Evolutionary conservation across 2,888 invertebrate genomes (phyloP), one percentile per base, ranked within the genome.

Genomic region (Eugnorisma glareosa): DNA sequence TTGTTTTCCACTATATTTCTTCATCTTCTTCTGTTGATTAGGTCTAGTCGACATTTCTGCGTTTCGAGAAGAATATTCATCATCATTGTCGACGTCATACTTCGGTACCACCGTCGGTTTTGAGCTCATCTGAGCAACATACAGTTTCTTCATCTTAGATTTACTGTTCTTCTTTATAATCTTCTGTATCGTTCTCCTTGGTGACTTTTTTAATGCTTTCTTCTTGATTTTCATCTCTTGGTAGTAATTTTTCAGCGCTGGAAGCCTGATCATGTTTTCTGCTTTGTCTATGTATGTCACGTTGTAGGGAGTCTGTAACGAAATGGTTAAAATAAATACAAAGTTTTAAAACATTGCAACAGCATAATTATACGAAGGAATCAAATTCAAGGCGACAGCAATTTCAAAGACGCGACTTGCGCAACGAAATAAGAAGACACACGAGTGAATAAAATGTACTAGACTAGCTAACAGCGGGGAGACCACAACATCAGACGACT

Each of bases 181-280:
- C 89, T 95, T 96, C 86, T 96, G 96, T 54, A 95, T 92, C 5
- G 94, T 96, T 61, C 95, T 90, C 84, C 92, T 96, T 7, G 95
- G 94, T 0, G 90, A 77, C 77, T 95, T 95, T 81, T 94, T 95
- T 4, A 83, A 75, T 61, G 90, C 88, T 81, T 90, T 93, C 13
- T 40, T 82, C 40, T 89, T 93, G 5, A 31, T 73, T 79, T 90
- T 93, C 28, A 87, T 84, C 7, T 93, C 92, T 21, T 92, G 91
- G 59, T 89, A 85, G 31, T 90, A 88, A 31, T 90, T 90, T 28
- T 83, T 89, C 18, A 93, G 67, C 10, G 88, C 85, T 28, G 96
- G 96, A 35, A 95, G 77, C 8, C 92, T 91, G 4, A 95, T 90
- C 75, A 93, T 80, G 79, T 96, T 95, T 67, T 94, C 95, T 1